Evolutionary conservation across 2,113 vertebrate genomes (phyloP).

Genomic region (Polypterus bichir): DNA sequence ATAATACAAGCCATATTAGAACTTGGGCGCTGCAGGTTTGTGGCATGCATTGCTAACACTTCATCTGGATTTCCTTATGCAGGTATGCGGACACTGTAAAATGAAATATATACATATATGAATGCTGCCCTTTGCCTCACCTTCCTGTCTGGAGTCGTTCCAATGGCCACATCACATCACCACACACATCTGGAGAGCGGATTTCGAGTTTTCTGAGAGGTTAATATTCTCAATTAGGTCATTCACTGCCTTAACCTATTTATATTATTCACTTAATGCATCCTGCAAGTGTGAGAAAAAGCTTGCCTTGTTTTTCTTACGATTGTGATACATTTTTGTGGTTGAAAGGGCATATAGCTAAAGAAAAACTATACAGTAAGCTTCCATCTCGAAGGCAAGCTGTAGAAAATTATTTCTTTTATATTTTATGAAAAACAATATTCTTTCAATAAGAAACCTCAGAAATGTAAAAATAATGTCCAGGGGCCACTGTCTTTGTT

Average conservation of each 20-base stretch:
- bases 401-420: no score
- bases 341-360: no score
- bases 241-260: slow-evolving; percentile 25
- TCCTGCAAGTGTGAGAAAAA: slow-evolving; percentile 36
- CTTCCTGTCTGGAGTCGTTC: slow-evolving; percentile 39
- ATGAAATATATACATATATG: neutral
- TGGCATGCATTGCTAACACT: slow-evolving; percentile 17
- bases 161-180: slow-evolving; percentile 30
- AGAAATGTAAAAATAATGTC: no score
- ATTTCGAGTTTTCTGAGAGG: slow-evolving; percentile 29
- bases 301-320: no score
- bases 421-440: no score
- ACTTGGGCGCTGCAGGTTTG: neutral
- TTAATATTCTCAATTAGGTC: slow-evolving; percentile 25
- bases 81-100: slow-evolving; percentile 21
- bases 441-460: no score
- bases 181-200: slow-evolving; percentile 41
- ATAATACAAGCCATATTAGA: neutral
- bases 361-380: no score
- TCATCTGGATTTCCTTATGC: slow-evolving; percentile 37
- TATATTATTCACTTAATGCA: slow-evolving; percentile 22
- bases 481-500: no score
- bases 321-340: no score
- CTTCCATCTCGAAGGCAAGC: no score
- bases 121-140: slow-evolving; percentile 33